A percentile compares a stretch with the other conserved stretches of the same genome.
Conservation (phyloP, 2,113 vertebrate genomes). For the Dicaeum eximium region DNA sequence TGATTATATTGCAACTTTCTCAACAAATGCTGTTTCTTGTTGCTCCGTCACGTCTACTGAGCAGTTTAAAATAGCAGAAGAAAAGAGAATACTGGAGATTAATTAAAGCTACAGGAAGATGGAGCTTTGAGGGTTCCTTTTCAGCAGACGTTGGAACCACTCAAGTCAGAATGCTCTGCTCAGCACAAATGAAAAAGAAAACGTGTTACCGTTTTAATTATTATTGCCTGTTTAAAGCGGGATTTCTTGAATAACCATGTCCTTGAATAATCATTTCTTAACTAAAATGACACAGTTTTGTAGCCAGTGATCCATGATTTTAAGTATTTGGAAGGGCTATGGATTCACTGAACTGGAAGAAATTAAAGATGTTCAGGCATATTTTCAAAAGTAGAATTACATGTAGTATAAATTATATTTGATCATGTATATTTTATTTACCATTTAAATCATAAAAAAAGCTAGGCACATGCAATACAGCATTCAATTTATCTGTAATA, state of each 20-base stretch:
- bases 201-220: neutral
- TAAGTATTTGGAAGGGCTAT: slow-evolving; percentile 61
- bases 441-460: neutral
- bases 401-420: neutral
- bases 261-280: slow-evolving; percentile 41
- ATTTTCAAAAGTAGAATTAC: slow-evolving; percentile 37
- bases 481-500: neutral
- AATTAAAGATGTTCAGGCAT: slow-evolving; percentile 15
- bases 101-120: neutral
- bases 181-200: neutral
- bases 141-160: neutral
- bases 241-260: slow-evolving; percentile 22
- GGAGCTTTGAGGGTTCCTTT: neutral
- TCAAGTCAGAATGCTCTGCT: neutral
- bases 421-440: neutral
- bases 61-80: neutral
- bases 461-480: neutral
- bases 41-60: neutral
- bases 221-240: neutral
- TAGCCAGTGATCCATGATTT: slow-evolving; percentile 55
- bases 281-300: slow-evolving; percentile 43
- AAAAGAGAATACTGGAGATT: neutral
- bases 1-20: neutral
- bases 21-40: neutral
- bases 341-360: slow-evolving; percentile 45